Evolutionary conservation across 2,113 vertebrate genomes (phyloP).

Genomic region (Anguilla rostrata): DNA sequence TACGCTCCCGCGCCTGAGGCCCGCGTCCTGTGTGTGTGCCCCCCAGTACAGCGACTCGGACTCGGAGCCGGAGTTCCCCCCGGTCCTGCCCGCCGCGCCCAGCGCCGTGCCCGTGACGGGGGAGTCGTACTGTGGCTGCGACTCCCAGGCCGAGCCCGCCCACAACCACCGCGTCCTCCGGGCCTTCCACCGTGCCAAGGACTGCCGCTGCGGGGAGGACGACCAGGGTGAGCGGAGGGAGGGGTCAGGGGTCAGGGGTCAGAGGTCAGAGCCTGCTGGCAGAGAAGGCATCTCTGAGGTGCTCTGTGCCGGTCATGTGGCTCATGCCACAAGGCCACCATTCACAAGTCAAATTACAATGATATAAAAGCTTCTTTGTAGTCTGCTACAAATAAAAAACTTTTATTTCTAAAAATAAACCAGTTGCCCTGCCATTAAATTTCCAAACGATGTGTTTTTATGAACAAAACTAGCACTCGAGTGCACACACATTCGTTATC

Average conservation of each 20-base stretch:
- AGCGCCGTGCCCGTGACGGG: constrained; percentile 76
- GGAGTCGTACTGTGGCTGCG: constrained; percentile 88
- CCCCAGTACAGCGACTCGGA: constrained; percentile 86
- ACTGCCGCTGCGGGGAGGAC: constrained; percentile 88
- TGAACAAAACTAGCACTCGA: no score
- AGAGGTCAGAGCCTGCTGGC: no score
- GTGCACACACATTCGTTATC: no score
- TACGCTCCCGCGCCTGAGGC: background rate
- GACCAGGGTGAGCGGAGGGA: constrained; percentile 75
- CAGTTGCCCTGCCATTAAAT: no score
- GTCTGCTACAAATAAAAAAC: no score
- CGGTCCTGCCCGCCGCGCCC: constrained; percentile 71
- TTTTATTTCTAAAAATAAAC: no score
- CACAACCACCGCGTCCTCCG: constrained; percentile 72
- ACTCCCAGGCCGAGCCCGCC: constrained; percentile 71
- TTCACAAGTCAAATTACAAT: no score
- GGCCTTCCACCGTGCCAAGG: constrained; percentile 65
- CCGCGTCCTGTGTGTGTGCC: constrained; percentile 10
- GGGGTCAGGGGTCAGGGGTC: background rate
- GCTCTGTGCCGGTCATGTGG: no score
- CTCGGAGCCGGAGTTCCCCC: constrained; percentile 73
- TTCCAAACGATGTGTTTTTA: no score
- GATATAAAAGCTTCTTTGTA: no score
- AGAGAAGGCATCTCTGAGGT: no score
- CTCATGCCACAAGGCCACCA: no score